These are phyloP conservation scores for Apodemus sylvaticus DNA, from an alignment of 2,113 vertebrate genomes.

Conservation along the genomic window DNA sequence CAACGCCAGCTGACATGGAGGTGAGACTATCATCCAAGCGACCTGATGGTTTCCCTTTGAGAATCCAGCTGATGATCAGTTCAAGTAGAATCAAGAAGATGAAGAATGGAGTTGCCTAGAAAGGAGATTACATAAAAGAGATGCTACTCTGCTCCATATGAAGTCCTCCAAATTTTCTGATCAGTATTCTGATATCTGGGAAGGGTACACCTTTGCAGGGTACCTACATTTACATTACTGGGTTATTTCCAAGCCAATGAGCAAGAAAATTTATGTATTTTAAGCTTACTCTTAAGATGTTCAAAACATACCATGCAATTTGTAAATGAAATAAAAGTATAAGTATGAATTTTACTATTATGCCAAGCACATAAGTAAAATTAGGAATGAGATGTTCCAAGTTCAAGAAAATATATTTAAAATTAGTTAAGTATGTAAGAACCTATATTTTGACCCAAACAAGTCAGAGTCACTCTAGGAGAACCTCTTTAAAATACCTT, in stretches of 20 bases:
- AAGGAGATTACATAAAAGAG: constrained; percentile 65
- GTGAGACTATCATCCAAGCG: constrained; percentile 89
- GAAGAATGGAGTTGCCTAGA: constrained; percentile 93
- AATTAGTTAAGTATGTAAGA: neutral
- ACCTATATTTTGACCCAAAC: neutral
- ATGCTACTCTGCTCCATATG: neutral
- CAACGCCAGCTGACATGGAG: constrained; percentile 90
- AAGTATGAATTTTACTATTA: neutral
- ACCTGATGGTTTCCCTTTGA: constrained; percentile 80
- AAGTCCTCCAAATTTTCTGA: constrained; percentile 52
- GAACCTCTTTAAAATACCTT: neutral
- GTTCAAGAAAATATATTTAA: neutral
- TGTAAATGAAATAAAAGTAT: constrained; percentile 10
- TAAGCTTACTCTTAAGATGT: neutral
- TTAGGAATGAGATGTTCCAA: neutral
- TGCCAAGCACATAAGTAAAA: constrained; percentile 17
- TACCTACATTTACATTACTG: neutral
- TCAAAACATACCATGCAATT: neutral
- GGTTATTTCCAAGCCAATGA: neutral
- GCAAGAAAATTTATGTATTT: constrained; percentile 33
- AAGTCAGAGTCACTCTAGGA: neutral
- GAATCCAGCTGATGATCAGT: constrained; percentile 87
- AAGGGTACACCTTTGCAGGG: neutral
- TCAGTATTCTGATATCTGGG: neutral
- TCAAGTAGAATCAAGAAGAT: constrained; percentile 91